phyloP scores from a whole-genome alignment of 2,113 vertebrate genomes.

The Pionites leucogaster region DNA sequence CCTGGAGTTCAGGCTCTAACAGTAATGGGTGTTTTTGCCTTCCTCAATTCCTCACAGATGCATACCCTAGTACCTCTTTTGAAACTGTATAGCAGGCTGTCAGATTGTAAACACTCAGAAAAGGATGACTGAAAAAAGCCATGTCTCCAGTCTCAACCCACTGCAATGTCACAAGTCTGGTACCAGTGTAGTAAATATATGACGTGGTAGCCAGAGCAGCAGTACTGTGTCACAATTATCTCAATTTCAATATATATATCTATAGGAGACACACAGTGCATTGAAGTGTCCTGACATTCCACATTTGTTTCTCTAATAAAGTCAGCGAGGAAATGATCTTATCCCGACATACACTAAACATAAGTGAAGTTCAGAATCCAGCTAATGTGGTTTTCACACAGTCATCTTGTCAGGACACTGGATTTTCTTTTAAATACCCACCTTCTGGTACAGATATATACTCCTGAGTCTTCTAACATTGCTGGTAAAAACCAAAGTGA shows the following conservation, averaged over 20 bases:
- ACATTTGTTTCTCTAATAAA: not conserved
- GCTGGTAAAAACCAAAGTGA: conserved; percentile 86
- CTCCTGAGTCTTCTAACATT: conserved; percentile 78
- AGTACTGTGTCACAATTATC: not conserved
- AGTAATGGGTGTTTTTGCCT: not conserved
- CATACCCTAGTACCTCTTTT: not conserved
- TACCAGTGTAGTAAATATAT: not conserved
- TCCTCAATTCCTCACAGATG: not conserved
- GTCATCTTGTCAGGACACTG: not conserved
- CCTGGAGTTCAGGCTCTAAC: not conserved
- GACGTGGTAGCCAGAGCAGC: fast-evolving
- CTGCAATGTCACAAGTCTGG: not conserved
- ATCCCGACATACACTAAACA: not conserved
- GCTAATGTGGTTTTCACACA: not conserved
- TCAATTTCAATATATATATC: not conserved
- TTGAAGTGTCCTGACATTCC: not conserved
- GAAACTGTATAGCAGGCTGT: fast-evolving
- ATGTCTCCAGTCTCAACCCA: not conserved
- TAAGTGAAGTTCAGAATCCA: not conserved
- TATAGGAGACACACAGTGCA: not conserved
- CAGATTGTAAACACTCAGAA: not conserved
- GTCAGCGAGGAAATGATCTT: not conserved
- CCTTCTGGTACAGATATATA: conserved; percentile 84
- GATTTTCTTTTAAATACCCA: conserved; percentile 35
- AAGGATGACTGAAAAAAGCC: not conserved